These are phyloP conservation scores for Dromococcyx pavoninus DNA, from an alignment of 2,797 vertebrate genomes.

Conservation along the genomic window DNA sequence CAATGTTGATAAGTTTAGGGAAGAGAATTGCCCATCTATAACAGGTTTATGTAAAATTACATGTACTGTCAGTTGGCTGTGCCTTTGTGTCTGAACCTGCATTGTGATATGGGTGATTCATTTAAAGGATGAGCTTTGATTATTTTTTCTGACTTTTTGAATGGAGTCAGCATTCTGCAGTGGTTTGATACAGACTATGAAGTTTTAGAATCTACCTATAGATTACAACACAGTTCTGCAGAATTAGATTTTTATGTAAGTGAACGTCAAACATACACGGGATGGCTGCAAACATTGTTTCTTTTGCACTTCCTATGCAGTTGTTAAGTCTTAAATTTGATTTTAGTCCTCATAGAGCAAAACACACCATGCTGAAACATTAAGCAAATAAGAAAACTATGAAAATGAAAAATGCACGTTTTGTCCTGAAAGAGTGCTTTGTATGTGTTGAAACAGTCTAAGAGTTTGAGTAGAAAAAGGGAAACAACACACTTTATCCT, in stretches of 20 bases:
- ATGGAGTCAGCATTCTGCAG: neutral
- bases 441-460: neutral
- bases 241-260: neutral
- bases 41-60: neutral
- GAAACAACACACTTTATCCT: neutral
- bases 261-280: neutral
- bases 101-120: neutral
- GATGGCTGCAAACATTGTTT: neutral
- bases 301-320: neutral
- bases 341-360: neutral
- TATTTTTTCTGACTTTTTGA: neutral
- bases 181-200: neutral
- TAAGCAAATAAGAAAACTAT: neutral
- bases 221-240: neutral
- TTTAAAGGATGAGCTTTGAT: neutral
- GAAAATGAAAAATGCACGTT: neutral
- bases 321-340: neutral
- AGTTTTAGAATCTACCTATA: neutral
- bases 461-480: neutral
- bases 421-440: neutral
- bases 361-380: neutral
- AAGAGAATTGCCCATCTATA: neutral
- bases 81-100: neutral
- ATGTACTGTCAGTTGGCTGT: too few relatives aligned
- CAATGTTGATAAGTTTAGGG: neutral